Conservation (phyloP, 2,113 vertebrate genomes). For the Daubentonia madagascariensis region DNA sequence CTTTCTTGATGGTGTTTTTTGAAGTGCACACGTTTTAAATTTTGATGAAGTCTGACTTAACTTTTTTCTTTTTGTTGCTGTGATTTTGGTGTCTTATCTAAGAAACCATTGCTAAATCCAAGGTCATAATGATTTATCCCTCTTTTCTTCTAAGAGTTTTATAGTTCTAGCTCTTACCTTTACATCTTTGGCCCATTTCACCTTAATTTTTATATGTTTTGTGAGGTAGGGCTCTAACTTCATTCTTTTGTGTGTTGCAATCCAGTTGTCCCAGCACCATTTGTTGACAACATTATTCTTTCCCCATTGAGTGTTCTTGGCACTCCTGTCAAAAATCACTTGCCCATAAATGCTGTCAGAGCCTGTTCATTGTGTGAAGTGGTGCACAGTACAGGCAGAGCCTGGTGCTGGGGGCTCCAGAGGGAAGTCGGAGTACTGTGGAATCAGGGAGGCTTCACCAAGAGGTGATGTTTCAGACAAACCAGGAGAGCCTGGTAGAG, state of each 20-base stretch:
- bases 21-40: not conserved
- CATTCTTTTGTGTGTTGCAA: not conserved
- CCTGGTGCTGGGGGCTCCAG: not conserved
- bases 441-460: not conserved
- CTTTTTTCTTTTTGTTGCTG: not conserved
- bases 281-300: not conserved
- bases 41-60: not conserved
- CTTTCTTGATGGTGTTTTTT: not conserved
- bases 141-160: not conserved
- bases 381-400: fast-evolving
- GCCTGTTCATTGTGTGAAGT: not conserved
- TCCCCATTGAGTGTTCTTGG: not conserved
- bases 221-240: not conserved
- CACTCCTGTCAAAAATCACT: not conserved
- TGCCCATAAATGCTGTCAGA: not conserved
- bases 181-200: not conserved
- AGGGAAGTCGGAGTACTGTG: not conserved
- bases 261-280: not conserved
- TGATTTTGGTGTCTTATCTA: not conserved
- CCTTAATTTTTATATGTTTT: not conserved
- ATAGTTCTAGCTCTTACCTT: not conserved
- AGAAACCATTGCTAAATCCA: not conserved
- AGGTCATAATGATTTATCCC: not conserved
- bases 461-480: not conserved
- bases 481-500: not conserved